Evolutionary conservation across 2,113 vertebrate genomes (phyloP).

Genomic region (Thunnus maccoyii): DNA sequence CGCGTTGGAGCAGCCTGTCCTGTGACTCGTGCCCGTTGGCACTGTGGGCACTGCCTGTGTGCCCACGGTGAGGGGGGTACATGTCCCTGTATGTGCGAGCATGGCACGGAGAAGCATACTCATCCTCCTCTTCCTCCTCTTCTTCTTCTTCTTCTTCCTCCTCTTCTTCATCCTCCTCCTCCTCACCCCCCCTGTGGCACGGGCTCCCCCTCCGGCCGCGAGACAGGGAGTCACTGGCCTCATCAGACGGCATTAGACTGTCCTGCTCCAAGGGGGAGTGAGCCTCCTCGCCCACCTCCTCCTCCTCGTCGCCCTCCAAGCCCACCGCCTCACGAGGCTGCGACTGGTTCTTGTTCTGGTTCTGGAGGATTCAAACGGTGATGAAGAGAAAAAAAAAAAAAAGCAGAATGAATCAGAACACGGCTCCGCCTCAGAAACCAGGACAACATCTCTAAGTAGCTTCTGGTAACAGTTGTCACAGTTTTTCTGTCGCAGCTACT

Average conservation of each 20-base stretch:
- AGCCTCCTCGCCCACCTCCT: slow-evolving; percentile 83
- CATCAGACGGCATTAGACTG: slow-evolving; percentile 95
- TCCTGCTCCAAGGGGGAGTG: slow-evolving; percentile 93
- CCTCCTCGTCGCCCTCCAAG: slow-evolving; percentile 68
- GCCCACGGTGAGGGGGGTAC: slow-evolving; percentile 91
- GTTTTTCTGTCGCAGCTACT: slow-evolving; percentile 25
- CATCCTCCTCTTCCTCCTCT: slow-evolving; percentile 81
- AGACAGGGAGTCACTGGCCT: slow-evolving; percentile 92
- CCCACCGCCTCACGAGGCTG: slow-evolving; percentile 63
- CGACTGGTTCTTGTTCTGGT: slow-evolving; percentile 78
- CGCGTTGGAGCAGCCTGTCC: slow-evolving; percentile 91
- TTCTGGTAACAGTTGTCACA: slow-evolving; percentile 26
- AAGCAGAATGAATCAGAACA: slow-evolving; percentile 7
- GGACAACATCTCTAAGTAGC: slow-evolving; percentile 21
- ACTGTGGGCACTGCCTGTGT: slow-evolving; percentile 87
- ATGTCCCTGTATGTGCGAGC: slow-evolving; percentile 91
- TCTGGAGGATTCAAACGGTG: slow-evolving; percentile 31
- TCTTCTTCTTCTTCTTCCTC: slow-evolving; percentile 79
- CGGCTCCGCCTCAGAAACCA: slow-evolving; percentile 2
- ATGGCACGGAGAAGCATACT: slow-evolving; percentile 86
- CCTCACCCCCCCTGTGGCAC: slow-evolving; percentile 78
- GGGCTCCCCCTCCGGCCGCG: slow-evolving; percentile 77
- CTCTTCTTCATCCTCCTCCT: slow-evolving; percentile 78
- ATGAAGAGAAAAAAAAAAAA: not conserved
- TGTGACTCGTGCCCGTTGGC: slow-evolving; percentile 91